Percentiles rank a stretch among this genome's conserved stretches.
phyloP scores from a whole-genome alignment of 2,113 vertebrate genomes.

The Salvelinus fontinalis region DNA sequence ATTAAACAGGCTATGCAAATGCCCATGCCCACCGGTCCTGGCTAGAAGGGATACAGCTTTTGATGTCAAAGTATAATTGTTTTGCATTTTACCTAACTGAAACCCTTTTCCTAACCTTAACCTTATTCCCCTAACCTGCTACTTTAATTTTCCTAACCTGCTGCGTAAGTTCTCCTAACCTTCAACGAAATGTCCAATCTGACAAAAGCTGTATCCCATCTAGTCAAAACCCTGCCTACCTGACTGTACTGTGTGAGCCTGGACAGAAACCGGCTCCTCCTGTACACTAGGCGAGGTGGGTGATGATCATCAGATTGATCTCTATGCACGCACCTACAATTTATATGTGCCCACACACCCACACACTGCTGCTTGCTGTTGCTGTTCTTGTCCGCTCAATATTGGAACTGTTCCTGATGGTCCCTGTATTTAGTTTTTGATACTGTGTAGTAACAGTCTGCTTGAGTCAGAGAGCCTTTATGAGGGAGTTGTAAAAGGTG shows the following conservation, averaged over 20 bases:
- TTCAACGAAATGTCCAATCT: too few species aligned
- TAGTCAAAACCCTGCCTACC: neutral
- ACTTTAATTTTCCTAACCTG: too few species aligned
- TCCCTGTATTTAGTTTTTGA: too few species aligned
- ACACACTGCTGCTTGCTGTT: neutral
- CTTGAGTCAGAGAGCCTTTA: too few species aligned
- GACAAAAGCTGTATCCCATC: too few species aligned
- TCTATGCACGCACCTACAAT: slow-evolving; percentile 5
- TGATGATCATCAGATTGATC: neutral
- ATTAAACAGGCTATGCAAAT: slow-evolving; percentile 37
- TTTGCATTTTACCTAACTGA: too few species aligned
- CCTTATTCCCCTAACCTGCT: too few species aligned
- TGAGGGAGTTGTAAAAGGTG: neutral
- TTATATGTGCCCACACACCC: neutral
- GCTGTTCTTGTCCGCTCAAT: neutral
- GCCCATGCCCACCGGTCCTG: neutral
- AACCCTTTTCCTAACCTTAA: too few species aligned
- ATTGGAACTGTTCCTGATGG: too few species aligned
- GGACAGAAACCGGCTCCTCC: neutral
- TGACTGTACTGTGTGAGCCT: neutral
- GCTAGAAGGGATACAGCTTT: neutral
- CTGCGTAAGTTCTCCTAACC: too few species aligned
- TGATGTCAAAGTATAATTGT: too few species aligned
- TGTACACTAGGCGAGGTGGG: neutral
- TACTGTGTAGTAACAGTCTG: too few species aligned